These are phyloP conservation scores for Odontomyia ornata DNA, from an alignment of 2,888 invertebrate genomes.

Conservation along the genomic window DNA sequence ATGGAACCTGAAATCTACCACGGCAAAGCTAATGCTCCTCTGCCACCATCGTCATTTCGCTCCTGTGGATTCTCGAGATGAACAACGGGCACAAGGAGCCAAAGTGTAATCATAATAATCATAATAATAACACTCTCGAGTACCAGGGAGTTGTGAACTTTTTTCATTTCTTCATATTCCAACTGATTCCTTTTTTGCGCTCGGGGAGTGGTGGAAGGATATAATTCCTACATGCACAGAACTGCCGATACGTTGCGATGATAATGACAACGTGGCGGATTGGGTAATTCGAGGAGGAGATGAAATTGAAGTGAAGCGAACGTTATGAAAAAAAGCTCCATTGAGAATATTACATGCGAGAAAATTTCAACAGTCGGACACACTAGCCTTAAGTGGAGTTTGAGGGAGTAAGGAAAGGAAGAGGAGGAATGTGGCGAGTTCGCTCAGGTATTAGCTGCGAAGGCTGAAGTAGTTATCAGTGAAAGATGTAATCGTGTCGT, in stretches of 20 bases:
- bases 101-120: conserved; percentile 45
- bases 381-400: neutral
- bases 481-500: conserved; percentile 23
- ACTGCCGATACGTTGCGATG: neutral
- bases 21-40: neutral
- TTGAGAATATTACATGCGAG: conserved; percentile 27
- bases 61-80: neutral
- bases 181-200: neutral
- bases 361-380: conserved; percentile 18
- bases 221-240: neutral
- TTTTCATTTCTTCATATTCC: conserved; percentile 36
- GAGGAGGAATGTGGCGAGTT: neutral
- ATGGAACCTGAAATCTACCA: neutral
- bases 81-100: conserved; percentile 1
- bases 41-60: neutral
- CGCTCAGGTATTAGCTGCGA: conserved; percentile 36
- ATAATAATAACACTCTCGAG: conserved; percentile 43
- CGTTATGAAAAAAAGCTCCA: conserved; percentile 36
- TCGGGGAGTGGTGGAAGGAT: neutral
- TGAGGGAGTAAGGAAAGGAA: neutral
- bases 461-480: conserved; percentile 12
- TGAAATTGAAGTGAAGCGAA: conserved; percentile 30
- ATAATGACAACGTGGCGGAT: conserved; percentile 1
- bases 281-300: conserved; percentile 32
- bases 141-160: conserved; percentile 27